A percentile compares a stretch with the other conserved stretches of the same genome.
Evolutionary conservation across 2,888 invertebrate species (phyloP).

Genomic region (Plebejus anna): DNA sequence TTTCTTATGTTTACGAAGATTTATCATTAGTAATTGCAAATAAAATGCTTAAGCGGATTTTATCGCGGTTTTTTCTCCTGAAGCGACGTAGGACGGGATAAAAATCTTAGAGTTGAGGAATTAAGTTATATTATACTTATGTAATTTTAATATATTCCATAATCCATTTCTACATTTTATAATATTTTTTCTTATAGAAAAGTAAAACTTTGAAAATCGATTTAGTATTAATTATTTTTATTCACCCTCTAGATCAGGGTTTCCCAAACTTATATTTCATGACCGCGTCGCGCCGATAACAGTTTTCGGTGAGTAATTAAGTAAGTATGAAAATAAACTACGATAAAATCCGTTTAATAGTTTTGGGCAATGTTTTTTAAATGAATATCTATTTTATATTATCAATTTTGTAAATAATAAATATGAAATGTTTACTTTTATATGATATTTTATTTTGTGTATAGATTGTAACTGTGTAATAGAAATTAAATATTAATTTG

Average conservation of each 20-base stretch:
- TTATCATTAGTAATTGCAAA: neutral
- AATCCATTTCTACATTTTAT: too few species aligned
- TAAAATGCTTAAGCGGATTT: neutral
- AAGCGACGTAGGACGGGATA: too few species aligned
- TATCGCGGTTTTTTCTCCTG: neutral
- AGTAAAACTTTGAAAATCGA: too few species aligned
- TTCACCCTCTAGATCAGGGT: too few species aligned
- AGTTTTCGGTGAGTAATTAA: too few species aligned
- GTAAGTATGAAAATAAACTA: neutral
- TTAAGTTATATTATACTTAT: too few species aligned
- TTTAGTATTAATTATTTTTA: too few species aligned
- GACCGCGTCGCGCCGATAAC: too few species aligned
- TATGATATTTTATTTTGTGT: slow-evolving; percentile 18
- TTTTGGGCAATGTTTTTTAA: neutral
- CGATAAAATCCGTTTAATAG: neutral
- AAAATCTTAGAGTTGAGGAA: too few species aligned
- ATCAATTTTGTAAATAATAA: slow-evolving; percentile 25
- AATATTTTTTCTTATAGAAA: too few species aligned
- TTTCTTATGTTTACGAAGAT: neutral
- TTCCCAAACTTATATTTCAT: too few species aligned
- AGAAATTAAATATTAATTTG: slow-evolving; percentile 5
- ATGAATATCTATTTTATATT: slow-evolving; percentile 15
- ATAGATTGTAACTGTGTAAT: neutral
- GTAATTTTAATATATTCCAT: too few species aligned
- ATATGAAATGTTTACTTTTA: slow-evolving; percentile 23